These are phyloP conservation scores for Mastomys coucha DNA, from an alignment of 2,113 vertebrate species.

Conservation along the genomic window DNA sequence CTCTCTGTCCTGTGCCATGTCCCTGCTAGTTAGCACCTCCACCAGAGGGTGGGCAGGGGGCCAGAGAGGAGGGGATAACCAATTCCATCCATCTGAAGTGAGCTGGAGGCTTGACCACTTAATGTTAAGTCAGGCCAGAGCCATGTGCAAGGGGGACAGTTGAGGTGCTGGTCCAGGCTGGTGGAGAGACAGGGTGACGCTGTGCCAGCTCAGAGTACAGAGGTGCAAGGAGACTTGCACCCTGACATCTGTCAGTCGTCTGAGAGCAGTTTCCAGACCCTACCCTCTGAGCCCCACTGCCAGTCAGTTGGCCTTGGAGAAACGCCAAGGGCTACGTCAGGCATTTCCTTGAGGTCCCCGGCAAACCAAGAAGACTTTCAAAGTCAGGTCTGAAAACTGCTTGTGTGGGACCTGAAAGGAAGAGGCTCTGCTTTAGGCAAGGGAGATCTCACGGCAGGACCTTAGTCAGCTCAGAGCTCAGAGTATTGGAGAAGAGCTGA, in stretches of 20 bases:
- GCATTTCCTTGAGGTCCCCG: not conserved
- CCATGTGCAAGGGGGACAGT: not conserved
- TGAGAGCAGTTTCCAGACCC: no score
- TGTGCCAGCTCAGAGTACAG: not conserved
- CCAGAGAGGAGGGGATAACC: not conserved
- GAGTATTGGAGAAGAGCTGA: not conserved
- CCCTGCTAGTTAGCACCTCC: constrained; percentile 80
- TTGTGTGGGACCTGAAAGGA: not conserved
- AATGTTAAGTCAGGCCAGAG: not conserved
- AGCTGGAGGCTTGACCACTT: not conserved
- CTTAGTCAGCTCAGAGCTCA: not conserved
- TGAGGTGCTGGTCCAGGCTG: not conserved
- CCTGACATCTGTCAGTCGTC: not conserved
- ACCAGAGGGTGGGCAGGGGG: constrained; percentile 75
- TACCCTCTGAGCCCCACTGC: not conserved
- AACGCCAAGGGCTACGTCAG: not conserved
- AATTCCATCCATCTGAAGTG: constrained; percentile 1
- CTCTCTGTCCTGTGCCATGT: constrained; percentile 7
- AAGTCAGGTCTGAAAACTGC: not conserved
- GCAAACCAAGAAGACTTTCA: not conserved
- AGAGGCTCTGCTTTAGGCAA: not conserved
- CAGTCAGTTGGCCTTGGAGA: not conserved
- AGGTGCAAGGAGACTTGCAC: not conserved
- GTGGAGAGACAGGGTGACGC: no score
- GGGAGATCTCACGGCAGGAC: not conserved